Base-by-base conservation (phyloP, 1,140 invertebrate species). In the Phymorhynchus buccinoides region DNA sequence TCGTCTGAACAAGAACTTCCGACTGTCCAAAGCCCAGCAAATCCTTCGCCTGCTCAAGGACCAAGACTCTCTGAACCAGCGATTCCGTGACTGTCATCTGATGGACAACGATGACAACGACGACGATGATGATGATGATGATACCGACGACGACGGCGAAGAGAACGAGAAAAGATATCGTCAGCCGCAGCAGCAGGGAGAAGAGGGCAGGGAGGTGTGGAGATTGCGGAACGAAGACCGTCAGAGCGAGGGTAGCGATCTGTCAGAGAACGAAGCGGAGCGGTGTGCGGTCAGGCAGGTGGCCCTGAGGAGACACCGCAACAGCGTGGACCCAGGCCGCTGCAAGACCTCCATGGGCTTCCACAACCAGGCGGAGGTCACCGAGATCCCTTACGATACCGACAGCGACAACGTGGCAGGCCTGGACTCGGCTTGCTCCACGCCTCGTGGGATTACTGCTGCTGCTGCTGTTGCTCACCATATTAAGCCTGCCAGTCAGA, bases 321-420 rank as follows among this genome's bases (percentile, higher is more conserved):
- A 75, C 37, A 80, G 37, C 39, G 48, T 84, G 2, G 84, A 80
- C 80, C 86, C 86, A 12, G 86, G 85, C 30, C 79, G 88, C 44
- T 87, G 86, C 66, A 86, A 86, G 66, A 88, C 88, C 35, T 89
- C 86, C 80, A 84, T 89, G 88, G 88, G 88, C 84, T 89, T 88
- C 86, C 87, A 88, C 85, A 87, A 87, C 68, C 85, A 87, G 77
- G 84, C 77, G 32, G 85, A 88, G 41, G 66, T 35, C 32, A 71
- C 68, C 6, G 68, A 44, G 68, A 62, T 68, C 44, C 35, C 68
- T 18, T 66, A 84, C 41, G 82, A 68, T n/a, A 80, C 41, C 7
- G 48, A 80, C 41, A 56, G 48, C 30, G 78, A 80, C 30, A 80
- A 48, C 78, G 48, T 80, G 62, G 37, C 62, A 3, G 35, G 37